phyloP scores from a whole-genome alignment of 2,113 vertebrate species.

The Chitala chitala region DNA sequence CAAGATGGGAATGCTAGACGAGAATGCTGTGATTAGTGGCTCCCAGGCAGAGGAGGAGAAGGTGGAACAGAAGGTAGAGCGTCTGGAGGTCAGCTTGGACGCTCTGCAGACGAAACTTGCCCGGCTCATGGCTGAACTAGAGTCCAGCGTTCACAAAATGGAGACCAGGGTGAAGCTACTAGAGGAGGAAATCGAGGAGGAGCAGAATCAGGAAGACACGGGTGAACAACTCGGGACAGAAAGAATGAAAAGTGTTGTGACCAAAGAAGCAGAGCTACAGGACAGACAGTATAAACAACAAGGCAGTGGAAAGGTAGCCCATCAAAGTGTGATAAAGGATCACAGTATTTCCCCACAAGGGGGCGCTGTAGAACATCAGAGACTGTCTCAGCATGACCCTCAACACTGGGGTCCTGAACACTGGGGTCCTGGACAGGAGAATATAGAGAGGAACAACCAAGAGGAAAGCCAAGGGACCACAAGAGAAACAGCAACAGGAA shows the following conservation, averaged over 20 bases:
- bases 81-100: constrained; percentile 65
- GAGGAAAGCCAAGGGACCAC: not conserved
- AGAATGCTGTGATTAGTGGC: constrained; percentile 41
- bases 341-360: not conserved
- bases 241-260: constrained; percentile 18
- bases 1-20: constrained; percentile 76
- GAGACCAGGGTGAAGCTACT: constrained; percentile 65
- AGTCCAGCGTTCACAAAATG: constrained; percentile 69
- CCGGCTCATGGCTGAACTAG: constrained; percentile 77
- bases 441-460: not conserved
- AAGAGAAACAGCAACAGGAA: not conserved
- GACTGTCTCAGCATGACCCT: not conserved
- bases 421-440: not conserved
- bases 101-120: constrained; percentile 75
- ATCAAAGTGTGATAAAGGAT: not conserved
- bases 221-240: constrained; percentile 43
- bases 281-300: constrained; percentile 46
- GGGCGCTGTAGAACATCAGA: not conserved
- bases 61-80: constrained; percentile 48
- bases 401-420: not conserved
- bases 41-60: constrained; percentile 47
- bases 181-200: constrained; percentile 58
- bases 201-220: constrained; percentile 26
- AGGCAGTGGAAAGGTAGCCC: constrained; percentile 29
- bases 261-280: constrained; percentile 34